Percentiles rank a stretch among this genome's conserved stretches.
Conservation (phyloP, 2,797 vertebrate species). For the Sebastes cheni region DNA sequence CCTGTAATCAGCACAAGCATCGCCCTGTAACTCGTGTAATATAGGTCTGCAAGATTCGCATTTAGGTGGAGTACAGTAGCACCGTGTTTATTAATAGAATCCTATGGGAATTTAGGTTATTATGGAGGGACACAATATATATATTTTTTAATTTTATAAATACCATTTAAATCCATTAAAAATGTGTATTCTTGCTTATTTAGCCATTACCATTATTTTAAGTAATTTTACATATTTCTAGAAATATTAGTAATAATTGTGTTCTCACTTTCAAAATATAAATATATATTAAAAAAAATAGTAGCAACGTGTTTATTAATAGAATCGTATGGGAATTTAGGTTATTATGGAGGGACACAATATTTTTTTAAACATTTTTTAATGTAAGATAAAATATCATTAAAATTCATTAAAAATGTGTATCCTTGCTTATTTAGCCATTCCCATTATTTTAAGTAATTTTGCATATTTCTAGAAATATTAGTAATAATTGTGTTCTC, state of each 20-base stretch:
- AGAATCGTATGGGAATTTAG: neutral
- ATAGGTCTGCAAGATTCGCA: neutral
- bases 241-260: neutral
- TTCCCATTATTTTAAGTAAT: neutral
- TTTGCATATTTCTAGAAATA: neutral
- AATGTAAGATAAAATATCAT: no score
- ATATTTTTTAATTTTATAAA: no score
- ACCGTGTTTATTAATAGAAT: neutral
- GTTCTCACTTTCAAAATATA: neutral
- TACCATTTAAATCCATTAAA: neutral
- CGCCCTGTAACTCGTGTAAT: slow-evolving; percentile 37
- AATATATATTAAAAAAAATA: neutral
- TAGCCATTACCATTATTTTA: neutral
- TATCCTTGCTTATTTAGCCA: neutral
- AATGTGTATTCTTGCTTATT: neutral
- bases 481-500: no score
- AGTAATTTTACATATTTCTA: neutral
- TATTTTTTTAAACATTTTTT: no score
- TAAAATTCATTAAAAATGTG: neutral
- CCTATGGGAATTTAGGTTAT: no score
- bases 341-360: no score
- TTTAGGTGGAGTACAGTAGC: neutral
- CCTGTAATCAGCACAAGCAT: slow-evolving; percentile 63
- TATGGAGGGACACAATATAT: no score
- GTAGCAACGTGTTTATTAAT: neutral